These are phyloP conservation scores for Malacosoma neustria DNA, from an alignment of 2,888 invertebrate genomes.

Conservation along the genomic window DNA sequence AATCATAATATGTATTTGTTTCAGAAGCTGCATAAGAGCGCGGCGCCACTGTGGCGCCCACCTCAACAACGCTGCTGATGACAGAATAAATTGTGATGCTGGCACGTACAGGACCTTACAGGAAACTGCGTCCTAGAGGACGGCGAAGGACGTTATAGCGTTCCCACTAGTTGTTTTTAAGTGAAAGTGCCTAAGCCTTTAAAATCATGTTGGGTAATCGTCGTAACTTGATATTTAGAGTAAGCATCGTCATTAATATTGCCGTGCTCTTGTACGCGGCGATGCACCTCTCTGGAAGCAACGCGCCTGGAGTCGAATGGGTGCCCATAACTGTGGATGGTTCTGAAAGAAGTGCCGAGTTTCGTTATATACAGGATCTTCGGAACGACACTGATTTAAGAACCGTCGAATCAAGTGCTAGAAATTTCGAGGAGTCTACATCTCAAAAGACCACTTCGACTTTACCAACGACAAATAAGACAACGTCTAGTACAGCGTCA, in stretches of 20 bases:
- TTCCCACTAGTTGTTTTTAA: conserved; percentile 38
- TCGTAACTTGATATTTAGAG: conserved; percentile 82
- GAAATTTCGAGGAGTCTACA: conserved; percentile 43
- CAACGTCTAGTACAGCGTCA: conserved; percentile 57
- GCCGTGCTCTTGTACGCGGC: conserved; percentile 83
- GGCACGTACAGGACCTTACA: conserved; percentile 60
- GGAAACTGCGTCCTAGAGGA: conserved; percentile 72
- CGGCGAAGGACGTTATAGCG: conserved; percentile 66
- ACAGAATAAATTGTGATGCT: conserved; percentile 72
- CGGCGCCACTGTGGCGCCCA: conserved; percentile 48
- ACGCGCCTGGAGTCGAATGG: conserved; percentile 44
- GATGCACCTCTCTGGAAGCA: conserved; percentile 70
- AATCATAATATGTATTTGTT: no score
- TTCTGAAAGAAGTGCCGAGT: conserved; percentile 40
- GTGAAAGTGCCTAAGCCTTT: conserved; percentile 57
- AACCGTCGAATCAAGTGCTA: conserved; percentile 27
- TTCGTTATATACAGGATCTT: conserved; percentile 35
- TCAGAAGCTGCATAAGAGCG: conserved; percentile 36
- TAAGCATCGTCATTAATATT: conserved; percentile 83
- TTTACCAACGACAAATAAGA: conserved; percentile 50
- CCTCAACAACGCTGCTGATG: conserved; percentile 53
- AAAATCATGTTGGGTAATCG: conserved; percentile 59
- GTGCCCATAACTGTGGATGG: conserved; percentile 50
- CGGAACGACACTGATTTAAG: conserved; percentile 44
- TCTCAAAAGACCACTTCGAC: conserved; percentile 57